Conservation (phyloP, 2,888 invertebrate species). For the Pemphredon lugubris region DNA sequence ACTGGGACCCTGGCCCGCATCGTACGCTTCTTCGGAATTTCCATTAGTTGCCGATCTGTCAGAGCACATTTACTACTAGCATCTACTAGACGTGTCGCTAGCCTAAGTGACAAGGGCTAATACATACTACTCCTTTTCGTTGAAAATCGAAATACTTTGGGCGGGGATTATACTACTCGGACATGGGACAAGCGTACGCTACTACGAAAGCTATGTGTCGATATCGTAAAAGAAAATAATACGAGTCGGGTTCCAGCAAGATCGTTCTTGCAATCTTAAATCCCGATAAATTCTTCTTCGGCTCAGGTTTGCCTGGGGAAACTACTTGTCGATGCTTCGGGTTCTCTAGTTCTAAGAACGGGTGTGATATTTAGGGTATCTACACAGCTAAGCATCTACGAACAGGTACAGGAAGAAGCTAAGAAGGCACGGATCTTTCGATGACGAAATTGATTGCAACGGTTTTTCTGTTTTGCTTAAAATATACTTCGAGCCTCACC, state of each 20-base stretch:
- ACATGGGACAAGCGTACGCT: no score
- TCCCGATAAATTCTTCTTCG: no score
- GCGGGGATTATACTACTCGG: no score
- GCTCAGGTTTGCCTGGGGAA: no score
- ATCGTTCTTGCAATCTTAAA: no score
- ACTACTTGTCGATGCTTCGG: no score
- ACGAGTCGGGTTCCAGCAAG: no score
- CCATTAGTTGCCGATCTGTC: slow-evolving; percentile 71
- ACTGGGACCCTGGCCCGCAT: slow-evolving; percentile 70
- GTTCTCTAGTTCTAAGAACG: no score
- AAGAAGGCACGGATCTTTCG: neutral
- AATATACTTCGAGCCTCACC: slow-evolving; percentile 70
- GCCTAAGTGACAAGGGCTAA: slow-evolving; percentile 17
- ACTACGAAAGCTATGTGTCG: neutral
- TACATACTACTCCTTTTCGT: slow-evolving; percentile 11
- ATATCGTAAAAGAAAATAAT: no score
- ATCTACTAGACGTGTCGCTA: slow-evolving; percentile 46
- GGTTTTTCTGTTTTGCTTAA: neutral
- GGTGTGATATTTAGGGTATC: slow-evolving; percentile 1
- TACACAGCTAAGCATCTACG: slow-evolving; percentile 39
- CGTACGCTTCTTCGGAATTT: slow-evolving; percentile 64
- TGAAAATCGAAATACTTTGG: neutral
- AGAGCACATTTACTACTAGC: slow-evolving; percentile 76
- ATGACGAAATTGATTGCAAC: neutral
- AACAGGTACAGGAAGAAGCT: slow-evolving; percentile 33